Conservation (phyloP, 2,113 vertebrate species). For the Esox niger region DNA sequence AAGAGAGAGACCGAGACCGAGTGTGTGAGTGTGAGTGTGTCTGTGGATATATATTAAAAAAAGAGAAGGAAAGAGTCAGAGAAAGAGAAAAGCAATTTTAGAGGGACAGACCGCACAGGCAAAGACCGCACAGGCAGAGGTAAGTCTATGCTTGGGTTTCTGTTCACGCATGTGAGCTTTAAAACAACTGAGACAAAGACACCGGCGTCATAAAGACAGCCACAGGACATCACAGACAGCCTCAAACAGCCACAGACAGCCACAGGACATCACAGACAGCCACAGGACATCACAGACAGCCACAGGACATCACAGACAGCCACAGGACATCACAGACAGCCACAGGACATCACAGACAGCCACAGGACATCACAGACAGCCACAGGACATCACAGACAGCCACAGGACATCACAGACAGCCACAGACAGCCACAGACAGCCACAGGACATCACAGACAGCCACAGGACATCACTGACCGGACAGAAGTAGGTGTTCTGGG, state of each 20-base stretch:
- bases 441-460: not conserved
- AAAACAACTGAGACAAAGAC: not conserved
- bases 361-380: no score
- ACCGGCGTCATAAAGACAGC: not conserved
- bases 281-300: conserved; percentile 67
- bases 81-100: no score
- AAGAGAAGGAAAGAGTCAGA: not conserved
- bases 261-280: conserved; percentile 63
- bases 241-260: no score
- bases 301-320: conserved; percentile 63
- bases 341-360: conserved; percentile 63
- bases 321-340: conserved; percentile 14
- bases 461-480: conserved; percentile 72
- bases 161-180: no score
- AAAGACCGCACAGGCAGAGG: no score
- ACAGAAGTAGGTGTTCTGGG: conserved; percentile 95
- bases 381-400: conserved; percentile 1
- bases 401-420: conserved; percentile 63
- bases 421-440: no score
- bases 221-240: conserved; percentile 63
- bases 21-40: no score
- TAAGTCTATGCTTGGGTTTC: no score
- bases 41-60: no score
- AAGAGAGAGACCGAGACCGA: not conserved
- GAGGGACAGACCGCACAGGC: not conserved